A percentile compares a stretch with the other conserved stretches of the same genome.
Evolutionary conservation across 2,113 vertebrate genomes (phyloP).

Genomic region (Clarias magur): DNA sequence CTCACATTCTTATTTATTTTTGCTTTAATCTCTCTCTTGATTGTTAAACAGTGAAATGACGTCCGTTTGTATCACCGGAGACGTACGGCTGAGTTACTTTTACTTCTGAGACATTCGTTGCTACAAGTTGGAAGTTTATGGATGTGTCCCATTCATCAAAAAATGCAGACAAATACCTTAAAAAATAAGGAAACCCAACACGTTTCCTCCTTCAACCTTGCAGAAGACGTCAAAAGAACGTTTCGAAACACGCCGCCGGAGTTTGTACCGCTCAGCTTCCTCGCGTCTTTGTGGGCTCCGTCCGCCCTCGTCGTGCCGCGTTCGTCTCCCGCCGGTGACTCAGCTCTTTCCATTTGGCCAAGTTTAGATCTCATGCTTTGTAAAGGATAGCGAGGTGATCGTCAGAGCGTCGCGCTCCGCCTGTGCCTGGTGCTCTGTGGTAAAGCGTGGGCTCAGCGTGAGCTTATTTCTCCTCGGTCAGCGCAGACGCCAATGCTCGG

Average conservation of each 20-base stretch:
- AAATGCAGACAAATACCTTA: background rate
- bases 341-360: background rate
- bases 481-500: background rate
- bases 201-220: background rate
- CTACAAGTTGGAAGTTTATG: background rate
- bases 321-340: conserved; percentile 11
- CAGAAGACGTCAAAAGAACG: background rate
- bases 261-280: background rate
- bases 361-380: conserved; percentile 27
- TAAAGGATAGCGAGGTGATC: conserved; percentile 19
- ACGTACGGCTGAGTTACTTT: background rate
- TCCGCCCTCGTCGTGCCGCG: background rate
- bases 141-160: background rate
- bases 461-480: conserved; percentile 49
- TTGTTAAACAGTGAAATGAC: background rate
- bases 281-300: background rate
- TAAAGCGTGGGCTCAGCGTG: conserved; percentile 57
- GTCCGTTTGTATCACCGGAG: too few relatives aligned
- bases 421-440: conserved; percentile 51
- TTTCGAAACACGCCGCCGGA: background rate
- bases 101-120: background rate
- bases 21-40: background rate
- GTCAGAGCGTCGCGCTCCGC: conserved; percentile 52
- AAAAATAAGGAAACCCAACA: too few relatives aligned
- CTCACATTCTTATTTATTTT: background rate